These are phyloP conservation scores for Glareola pratincola DNA, from an alignment of 2,113 vertebrate species.

Conservation along the genomic window DNA sequence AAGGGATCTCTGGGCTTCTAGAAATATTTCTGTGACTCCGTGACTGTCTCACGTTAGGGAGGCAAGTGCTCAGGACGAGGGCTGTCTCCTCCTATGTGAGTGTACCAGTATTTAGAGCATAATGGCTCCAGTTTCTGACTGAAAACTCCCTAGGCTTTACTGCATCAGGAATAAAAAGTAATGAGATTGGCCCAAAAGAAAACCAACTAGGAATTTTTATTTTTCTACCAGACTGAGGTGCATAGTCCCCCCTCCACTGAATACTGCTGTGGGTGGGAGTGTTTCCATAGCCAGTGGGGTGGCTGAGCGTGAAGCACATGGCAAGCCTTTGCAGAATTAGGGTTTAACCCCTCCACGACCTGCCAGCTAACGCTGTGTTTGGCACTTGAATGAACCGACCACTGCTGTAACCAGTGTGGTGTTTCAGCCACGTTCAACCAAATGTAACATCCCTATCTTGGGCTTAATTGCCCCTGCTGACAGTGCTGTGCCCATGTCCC, in stretches of 20 bases:
- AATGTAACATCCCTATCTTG: accelerated
- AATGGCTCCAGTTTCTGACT: not conserved
- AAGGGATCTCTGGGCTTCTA: not conserved
- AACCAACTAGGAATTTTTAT: not conserved
- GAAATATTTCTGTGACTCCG: not conserved
- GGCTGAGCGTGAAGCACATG: not conserved
- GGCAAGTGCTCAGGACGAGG: not conserved
- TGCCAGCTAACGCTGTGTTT: not conserved
- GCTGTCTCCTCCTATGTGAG: not conserved
- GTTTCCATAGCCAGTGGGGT: not conserved
- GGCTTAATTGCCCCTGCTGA: not conserved
- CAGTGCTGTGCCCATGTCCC: accelerated
- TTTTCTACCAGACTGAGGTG: not conserved
- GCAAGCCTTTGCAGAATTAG: not conserved
- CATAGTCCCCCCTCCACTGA: not conserved
- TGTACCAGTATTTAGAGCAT: not conserved
- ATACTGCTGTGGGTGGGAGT: not conserved
- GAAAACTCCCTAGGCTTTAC: not conserved
- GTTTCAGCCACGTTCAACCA: not conserved
- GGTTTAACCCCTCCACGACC: not conserved
- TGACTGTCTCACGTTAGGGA: not conserved
- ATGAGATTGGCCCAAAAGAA: not conserved
- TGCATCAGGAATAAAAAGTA: not conserved
- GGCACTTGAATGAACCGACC: not conserved
- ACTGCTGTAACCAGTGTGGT: not conserved